Evolutionary conservation across 2,888 invertebrate species (phyloP).

Genomic region (Amiota communis): DNA sequence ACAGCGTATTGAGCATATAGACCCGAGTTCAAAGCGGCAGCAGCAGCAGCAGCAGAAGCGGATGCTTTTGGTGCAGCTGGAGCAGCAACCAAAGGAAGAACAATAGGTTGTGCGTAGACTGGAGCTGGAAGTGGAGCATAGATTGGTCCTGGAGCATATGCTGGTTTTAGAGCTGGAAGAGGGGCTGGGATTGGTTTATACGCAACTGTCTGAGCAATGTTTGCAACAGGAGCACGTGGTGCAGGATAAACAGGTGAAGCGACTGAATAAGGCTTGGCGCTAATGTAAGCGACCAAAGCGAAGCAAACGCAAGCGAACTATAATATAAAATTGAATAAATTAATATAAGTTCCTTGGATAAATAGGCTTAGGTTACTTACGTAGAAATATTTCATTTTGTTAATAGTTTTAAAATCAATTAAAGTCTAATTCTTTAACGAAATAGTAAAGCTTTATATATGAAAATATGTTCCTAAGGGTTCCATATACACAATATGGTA

Average conservation of each 20-base stretch:
- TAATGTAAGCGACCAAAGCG: slow-evolving; percentile 52
- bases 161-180: slow-evolving; percentile 19
- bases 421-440: slow-evolving; percentile 57
- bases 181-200: slow-evolving; percentile 43
- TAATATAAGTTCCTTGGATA: background rate
- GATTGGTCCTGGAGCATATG: slow-evolving; percentile 4
- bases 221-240: background rate
- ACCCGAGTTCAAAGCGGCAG: slow-evolving; percentile 47
- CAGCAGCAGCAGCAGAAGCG: slow-evolving; percentile 52
- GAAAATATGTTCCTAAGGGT: slow-evolving; percentile 39
- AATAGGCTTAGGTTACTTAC: slow-evolving; percentile 49
- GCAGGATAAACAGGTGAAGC: background rate
- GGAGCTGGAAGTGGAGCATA: slow-evolving; percentile 32
- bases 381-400: slow-evolving; percentile 61
- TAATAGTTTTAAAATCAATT: slow-evolving; percentile 54
- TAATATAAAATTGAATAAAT: slow-evolving; percentile 17
- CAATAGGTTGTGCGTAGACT: slow-evolving; percentile 33
- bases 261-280: slow-evolving; percentile 44
- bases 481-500: slow-evolving; percentile 5
- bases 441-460: slow-evolving; percentile 47
- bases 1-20: slow-evolving; percentile 43
- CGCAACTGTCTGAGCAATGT: slow-evolving; percentile 24
- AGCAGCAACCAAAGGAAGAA: slow-evolving; percentile 24
- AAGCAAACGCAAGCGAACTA: slow-evolving; percentile 53
- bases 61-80: slow-evolving; percentile 31